Percentiles rank a stretch among this genome's conserved stretches.
phyloP scores from a whole-genome alignment of 2,888 invertebrate species.

The Calameuta idolon region DNA sequence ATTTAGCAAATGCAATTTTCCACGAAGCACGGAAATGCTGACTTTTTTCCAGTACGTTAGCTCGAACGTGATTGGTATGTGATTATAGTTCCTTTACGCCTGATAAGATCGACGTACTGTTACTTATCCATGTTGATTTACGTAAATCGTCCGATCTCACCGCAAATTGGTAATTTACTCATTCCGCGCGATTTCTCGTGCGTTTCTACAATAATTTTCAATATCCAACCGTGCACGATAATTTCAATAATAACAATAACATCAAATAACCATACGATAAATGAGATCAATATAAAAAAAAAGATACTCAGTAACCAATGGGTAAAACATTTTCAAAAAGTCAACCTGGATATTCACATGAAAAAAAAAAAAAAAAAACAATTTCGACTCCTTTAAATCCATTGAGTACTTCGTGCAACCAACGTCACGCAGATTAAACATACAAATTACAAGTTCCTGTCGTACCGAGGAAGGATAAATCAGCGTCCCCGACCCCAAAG shows the following conservation, averaged over 20 bases:
- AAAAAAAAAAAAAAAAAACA: too few relatives aligned
- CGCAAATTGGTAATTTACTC: not conserved
- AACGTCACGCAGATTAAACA: not conserved
- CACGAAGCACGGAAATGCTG: not conserved
- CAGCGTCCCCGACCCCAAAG: not conserved
- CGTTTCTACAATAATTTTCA: not conserved
- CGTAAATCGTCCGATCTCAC: not conserved
- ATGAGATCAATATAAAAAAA: not conserved
- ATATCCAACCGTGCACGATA: not conserved
- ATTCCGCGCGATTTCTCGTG: not conserved
- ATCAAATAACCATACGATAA: not conserved
- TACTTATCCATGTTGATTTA: not conserved
- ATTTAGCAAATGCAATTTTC: not conserved
- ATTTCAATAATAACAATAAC: not conserved
- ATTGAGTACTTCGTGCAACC: not conserved
- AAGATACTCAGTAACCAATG: too few relatives aligned
- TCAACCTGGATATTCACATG: not conserved
- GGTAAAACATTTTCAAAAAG: not conserved
- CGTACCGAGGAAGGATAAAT: not conserved
- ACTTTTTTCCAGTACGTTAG: not conserved
- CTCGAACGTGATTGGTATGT: not conserved
- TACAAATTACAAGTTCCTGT: constrained; percentile 5
- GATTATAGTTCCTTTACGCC: not conserved
- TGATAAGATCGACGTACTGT: not conserved
- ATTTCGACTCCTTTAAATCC: not conserved